Evolutionary conservation across 2,797 vertebrate genomes (phyloP).

Genomic region (Thamnophis elegans): DNA sequence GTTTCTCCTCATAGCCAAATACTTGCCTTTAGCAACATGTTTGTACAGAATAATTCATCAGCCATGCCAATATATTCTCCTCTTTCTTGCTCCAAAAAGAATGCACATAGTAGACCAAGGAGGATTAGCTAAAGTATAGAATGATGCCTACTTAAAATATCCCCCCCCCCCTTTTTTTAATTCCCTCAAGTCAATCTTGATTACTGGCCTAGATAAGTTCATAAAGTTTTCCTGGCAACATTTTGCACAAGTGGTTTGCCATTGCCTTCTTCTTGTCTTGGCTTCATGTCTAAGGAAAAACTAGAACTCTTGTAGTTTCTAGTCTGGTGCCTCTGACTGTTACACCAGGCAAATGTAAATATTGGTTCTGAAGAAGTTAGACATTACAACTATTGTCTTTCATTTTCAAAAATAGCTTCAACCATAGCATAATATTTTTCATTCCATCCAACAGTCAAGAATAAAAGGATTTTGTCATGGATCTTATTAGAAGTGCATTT

Average conservation of each 20-base stretch:
- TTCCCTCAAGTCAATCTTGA: background rate
- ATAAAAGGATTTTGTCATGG: background rate
- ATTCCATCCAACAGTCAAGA: background rate
- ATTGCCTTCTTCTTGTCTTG: background rate
- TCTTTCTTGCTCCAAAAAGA: background rate
- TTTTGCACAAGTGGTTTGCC: background rate
- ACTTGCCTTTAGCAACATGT: background rate
- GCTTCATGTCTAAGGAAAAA: background rate
- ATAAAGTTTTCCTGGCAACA: background rate
- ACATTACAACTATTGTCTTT: background rate
- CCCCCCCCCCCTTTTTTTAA: background rate
- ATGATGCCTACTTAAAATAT: background rate
- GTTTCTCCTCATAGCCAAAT: background rate
- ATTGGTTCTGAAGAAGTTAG: background rate
- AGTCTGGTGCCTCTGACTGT: background rate
- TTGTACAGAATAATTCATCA: background rate
- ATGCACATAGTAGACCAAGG: background rate
- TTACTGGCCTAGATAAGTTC: background rate
- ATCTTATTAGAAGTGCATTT: background rate
- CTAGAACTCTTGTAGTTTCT: background rate
- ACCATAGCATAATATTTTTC: background rate
- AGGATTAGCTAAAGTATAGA: background rate
- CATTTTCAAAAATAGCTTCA: background rate
- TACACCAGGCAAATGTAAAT: background rate
- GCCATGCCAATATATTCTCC: background rate